Evolutionary conservation across 2,113 vertebrate genomes (phyloP), one percentile per base, ranked within the genome.

Genomic region (Elephas maximus): DNA sequence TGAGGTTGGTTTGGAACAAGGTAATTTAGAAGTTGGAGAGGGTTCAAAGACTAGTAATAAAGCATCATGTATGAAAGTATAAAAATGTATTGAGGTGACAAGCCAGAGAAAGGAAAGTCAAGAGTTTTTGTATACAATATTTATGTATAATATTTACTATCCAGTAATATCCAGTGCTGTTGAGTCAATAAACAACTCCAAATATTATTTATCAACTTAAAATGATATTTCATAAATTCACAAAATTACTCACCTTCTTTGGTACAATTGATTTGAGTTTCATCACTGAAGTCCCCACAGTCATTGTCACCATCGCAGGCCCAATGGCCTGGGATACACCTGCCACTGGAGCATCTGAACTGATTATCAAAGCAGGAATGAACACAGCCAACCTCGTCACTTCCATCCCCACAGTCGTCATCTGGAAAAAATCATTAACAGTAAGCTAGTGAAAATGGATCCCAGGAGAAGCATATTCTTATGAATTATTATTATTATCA

Each of bases 261-360:
- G 97, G 98, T 98, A 97, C 99, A 99, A 82, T 99, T 99, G 20
- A 97, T 90, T 96, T 98, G 99, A 33, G 90, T 95, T 98, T 99
- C 99, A 81, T 99, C 99, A 91, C 99, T 99, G 98, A 99, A 99
- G 94, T 99, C 99, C 5, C 99, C 99, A 63, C 99, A 99, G 98
- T 99, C 99, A 8, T 99, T 99, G 98, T 99, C 99, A 1, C 99
- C 99, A 79, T 99, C 99, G 65, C 99, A 99, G 0, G 98, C 99
- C 99, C 99, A 99, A 15, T 99, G 99, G 20, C 98, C 98, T 1
- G 99, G 99, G 94, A 99, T 99, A 26, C 99, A 99, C 82, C 99
- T 99, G 5, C 99, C 99, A 24, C 98, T 99, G 33, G 98, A 98
- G 91, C 99, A 99, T 93, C 99, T 98, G 98, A 99, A 99, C 96